Conservation (phyloP, 2,797 vertebrate species). For the Manis javanica region DNA sequence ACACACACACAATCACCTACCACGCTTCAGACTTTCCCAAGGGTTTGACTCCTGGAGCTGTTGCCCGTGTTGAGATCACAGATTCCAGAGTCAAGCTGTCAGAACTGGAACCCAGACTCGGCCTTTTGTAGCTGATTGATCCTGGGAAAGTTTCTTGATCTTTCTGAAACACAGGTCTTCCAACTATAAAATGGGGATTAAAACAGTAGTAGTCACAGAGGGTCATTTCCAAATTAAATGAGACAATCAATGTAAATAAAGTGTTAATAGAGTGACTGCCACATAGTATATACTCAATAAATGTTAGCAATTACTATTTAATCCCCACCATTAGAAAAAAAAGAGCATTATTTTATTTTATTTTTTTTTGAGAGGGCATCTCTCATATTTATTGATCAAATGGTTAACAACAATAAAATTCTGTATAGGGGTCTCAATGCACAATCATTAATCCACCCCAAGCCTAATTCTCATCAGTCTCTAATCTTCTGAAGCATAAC, state of each 20-base stretch:
- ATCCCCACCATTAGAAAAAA: neutral
- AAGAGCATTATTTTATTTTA: neutral
- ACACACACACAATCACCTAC: neutral
- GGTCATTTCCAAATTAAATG: neutral
- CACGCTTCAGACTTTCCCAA: neutral
- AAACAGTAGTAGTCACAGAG: neutral
- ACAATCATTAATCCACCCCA: no score
- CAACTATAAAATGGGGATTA: neutral
- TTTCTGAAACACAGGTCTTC: neutral
- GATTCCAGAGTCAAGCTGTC: neutral
- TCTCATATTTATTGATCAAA: no score
- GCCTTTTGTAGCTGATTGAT: neutral
- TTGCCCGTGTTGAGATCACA: fast-evolving
- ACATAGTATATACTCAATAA: neutral
- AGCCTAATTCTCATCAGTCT: no score
- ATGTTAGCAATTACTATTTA: neutral
- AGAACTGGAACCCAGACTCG: neutral
- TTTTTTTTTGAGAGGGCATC: no score
- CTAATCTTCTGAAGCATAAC: no score
- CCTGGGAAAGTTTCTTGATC: neutral
- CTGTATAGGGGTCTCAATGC: no score
- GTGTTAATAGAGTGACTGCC: neutral
- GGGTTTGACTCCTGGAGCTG: fast-evolving
- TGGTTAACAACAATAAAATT: no score
- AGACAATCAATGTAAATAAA: neutral